phyloP scores from a whole-genome alignment of 2,113 vertebrate genomes.

The Talpa occidentalis region DNA sequence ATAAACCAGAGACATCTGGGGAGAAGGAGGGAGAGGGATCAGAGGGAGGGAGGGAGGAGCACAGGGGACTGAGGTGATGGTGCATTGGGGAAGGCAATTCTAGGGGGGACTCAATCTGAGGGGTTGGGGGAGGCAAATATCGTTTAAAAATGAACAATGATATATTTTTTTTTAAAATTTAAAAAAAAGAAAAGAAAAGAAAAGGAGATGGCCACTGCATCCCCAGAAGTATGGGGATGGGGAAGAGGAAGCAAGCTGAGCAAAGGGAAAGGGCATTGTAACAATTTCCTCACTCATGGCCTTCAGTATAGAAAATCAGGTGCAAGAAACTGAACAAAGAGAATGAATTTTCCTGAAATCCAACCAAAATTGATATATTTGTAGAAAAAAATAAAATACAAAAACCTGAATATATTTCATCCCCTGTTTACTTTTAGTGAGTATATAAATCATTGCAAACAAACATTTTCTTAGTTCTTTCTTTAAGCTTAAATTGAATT shows the following conservation, averaged over 20 bases:
- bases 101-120: too few relatives aligned
- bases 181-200: too few relatives aligned
- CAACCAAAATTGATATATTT: not conserved
- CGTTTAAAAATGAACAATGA: too few relatives aligned
- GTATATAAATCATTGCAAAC: not conserved
- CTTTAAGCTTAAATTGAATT: not conserved
- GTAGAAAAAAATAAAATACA: not conserved
- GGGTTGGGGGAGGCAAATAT: too few relatives aligned
- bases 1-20: too few relatives aligned
- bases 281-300: not conserved
- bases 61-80: too few relatives aligned
- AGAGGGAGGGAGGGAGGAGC: too few relatives aligned
- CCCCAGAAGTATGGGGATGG: not conserved
- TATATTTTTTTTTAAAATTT: too few relatives aligned
- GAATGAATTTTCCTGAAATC: not conserved
- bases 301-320: not conserved
- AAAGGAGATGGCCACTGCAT: too few relatives aligned
- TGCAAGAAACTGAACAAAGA: not conserved
- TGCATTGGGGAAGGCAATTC: too few relatives aligned
- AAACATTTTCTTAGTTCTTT: slow-evolving; percentile 17
- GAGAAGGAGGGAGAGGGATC: too few relatives aligned
- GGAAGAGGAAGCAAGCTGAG: not conserved
- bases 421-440: not conserved
- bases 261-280: not conserved
- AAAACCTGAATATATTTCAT: not conserved